A percentile compares a stretch with the other conserved stretches of the same genome.
phyloP scores from a whole-genome alignment of 1,140 invertebrate species.

The Drosophila arawakana region DNA sequence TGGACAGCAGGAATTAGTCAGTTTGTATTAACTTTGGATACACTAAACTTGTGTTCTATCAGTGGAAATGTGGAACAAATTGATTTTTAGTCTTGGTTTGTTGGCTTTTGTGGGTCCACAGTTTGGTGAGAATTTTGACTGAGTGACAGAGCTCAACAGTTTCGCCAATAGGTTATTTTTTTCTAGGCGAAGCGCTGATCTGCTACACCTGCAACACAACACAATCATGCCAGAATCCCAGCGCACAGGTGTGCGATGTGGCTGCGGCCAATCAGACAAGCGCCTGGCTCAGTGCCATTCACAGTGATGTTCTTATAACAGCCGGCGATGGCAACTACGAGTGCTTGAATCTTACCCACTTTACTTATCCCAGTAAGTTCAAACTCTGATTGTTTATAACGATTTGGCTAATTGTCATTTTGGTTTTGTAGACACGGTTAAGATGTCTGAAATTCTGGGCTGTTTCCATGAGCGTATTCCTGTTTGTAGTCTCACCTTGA shows the following conservation, averaged over 20 bases:
- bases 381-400: neutral
- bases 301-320: slow-evolving; percentile 33
- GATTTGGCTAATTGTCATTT: neutral
- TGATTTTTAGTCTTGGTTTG: slow-evolving; percentile 46
- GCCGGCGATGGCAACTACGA: slow-evolving; percentile 20
- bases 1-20: slow-evolving; percentile 1
- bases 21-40: slow-evolving; percentile 10
- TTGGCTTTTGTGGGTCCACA: slow-evolving; percentile 48
- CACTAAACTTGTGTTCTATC: neutral
- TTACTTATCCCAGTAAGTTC: slow-evolving; percentile 17
- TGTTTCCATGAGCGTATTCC: slow-evolving; percentile 38
- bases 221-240: slow-evolving; percentile 30
- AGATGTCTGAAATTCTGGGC: slow-evolving; percentile 29
- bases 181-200: slow-evolving; percentile 33
- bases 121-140: slow-evolving; percentile 40
- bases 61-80: slow-evolving; percentile 54
- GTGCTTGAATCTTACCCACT: slow-evolving; percentile 50
- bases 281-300: neutral
- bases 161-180: neutral
- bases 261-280: slow-evolving; percentile 49
- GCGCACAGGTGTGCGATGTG: slow-evolving; percentile 41
- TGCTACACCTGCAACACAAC: slow-evolving; percentile 50
- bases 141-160: neutral
- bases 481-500: slow-evolving; percentile 36
- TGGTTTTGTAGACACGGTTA: slow-evolving; percentile 16